phyloP scores from a whole-genome alignment of 2,888 invertebrate genomes.

The Podotricha telesiphe region DNA sequence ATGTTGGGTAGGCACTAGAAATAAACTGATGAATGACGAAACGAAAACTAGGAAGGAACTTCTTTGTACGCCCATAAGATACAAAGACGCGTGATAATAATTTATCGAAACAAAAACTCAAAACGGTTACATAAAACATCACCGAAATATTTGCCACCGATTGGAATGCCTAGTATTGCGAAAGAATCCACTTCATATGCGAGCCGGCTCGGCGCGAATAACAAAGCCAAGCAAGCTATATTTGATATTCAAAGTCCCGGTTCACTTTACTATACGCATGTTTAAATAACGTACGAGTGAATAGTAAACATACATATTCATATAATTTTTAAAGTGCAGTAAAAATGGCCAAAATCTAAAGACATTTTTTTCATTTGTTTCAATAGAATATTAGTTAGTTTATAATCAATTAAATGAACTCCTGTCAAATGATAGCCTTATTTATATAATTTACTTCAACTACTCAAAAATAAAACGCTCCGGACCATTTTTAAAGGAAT shows the following conservation, averaged over 20 bases:
- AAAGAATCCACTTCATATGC: constrained; percentile 67
- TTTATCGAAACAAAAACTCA: constrained; percentile 20
- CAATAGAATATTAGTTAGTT: neutral
- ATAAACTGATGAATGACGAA: no score
- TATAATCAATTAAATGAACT: neutral
- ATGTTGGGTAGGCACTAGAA: no score
- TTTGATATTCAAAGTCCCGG: constrained; percentile 66
- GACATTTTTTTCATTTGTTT: neutral
- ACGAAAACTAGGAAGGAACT: no score
- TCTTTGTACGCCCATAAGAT: neutral
- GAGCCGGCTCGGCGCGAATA: constrained; percentile 57
- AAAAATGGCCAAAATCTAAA: constrained; percentile 13
- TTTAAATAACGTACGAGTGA: constrained; percentile 40
- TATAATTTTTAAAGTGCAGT: constrained; percentile 35
- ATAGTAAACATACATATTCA: constrained; percentile 35
- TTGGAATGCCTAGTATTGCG: constrained; percentile 58
- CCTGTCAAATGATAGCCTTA: neutral
- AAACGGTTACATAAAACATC: constrained; percentile 47
- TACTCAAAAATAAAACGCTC: no score
- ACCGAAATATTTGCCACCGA: constrained; percentile 54
- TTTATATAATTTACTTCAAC: neutral
- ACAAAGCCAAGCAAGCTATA: constrained; percentile 58
- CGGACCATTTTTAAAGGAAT: no score
- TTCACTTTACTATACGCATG: constrained; percentile 57
- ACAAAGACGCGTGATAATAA: neutral